phyloP scores from a whole-genome alignment of 1,140 invertebrate species.

The Phymastichus coffea region DNA sequence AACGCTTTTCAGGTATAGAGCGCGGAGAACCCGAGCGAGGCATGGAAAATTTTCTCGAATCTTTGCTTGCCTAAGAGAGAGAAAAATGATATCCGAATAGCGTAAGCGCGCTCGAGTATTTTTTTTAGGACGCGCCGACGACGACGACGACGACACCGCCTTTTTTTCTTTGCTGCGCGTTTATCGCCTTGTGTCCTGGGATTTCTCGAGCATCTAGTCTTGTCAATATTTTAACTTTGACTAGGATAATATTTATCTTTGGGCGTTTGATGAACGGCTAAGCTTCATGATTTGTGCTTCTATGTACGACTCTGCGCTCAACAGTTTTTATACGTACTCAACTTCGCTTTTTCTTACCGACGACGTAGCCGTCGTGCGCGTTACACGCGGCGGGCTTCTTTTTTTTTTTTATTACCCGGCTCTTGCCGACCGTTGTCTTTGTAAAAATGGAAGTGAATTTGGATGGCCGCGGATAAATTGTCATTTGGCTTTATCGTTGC shows the following conservation, averaged over 20 bases:
- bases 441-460: too few relatives aligned
- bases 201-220: background rate
- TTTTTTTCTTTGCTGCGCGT: background rate
- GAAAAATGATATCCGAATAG: slow-evolving; percentile 2
- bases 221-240: slow-evolving; percentile 19
- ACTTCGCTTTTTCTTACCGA: too few relatives aligned
- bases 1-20: slow-evolving; percentile 10
- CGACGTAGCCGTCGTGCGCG: too few relatives aligned
- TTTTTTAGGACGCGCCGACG: slow-evolving; percentile 26
- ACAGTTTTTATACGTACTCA: too few relatives aligned
- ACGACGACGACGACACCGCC: too few relatives aligned
- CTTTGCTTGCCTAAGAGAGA: background rate
- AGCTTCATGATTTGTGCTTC: too few relatives aligned
- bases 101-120: background rate
- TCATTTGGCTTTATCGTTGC: too few relatives aligned
- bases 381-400: too few relatives aligned
- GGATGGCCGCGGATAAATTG: too few relatives aligned
- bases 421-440: too few relatives aligned
- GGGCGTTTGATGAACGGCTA: background rate
- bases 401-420: too few relatives aligned
- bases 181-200: background rate
- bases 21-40: background rate
- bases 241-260: slow-evolving; percentile 10
- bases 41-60: background rate
- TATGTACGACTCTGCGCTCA: too few relatives aligned